Conservation (phyloP, 35 echinoderm and acorn worm genomes). For the Holothuria glaberrima region DNA sequence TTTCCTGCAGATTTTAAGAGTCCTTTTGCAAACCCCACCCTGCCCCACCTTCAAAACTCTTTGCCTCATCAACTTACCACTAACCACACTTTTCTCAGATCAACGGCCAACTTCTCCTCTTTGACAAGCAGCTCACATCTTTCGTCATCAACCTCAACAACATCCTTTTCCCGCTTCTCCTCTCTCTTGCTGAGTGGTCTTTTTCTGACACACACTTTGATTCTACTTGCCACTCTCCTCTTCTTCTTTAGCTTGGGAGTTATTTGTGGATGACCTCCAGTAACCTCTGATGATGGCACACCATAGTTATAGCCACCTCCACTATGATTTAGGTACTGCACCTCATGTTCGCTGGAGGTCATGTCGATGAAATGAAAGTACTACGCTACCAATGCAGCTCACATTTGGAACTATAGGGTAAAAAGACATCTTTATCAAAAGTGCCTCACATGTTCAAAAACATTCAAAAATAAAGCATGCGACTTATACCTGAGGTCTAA, state of each 20-base stretch:
- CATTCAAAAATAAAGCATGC: too few relatives aligned
- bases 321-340: conserved; percentile 41
- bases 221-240: conserved; percentile 25
- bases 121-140: conserved; percentile 60
- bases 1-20: too few relatives aligned
- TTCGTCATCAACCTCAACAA: conserved; percentile 48
- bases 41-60: background rate
- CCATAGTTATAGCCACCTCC: conserved; percentile 81
- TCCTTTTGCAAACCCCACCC: too few relatives aligned
- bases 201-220: conserved; percentile 89
- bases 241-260: conserved; percentile 9
- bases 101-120: conserved; percentile 77
- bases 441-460: too few relatives aligned
- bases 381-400: too few relatives aligned
- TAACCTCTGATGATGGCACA: conserved; percentile 51
- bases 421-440: too few relatives aligned
- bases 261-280: background rate
- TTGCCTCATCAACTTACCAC: conserved; percentile 61
- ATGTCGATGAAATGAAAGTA: too few relatives aligned
- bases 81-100: conserved; percentile 79
- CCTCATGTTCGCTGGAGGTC: too few relatives aligned
- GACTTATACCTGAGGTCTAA: too few relatives aligned
- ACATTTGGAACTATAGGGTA: too few relatives aligned
- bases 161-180: conserved; percentile 66
- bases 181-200: conserved; percentile 84